A percentile compares a stretch with the other conserved stretches of the same genome.
Evolutionary conservation across 2,888 invertebrate genomes (phyloP).

Genomic region (Spisula solida): DNA sequence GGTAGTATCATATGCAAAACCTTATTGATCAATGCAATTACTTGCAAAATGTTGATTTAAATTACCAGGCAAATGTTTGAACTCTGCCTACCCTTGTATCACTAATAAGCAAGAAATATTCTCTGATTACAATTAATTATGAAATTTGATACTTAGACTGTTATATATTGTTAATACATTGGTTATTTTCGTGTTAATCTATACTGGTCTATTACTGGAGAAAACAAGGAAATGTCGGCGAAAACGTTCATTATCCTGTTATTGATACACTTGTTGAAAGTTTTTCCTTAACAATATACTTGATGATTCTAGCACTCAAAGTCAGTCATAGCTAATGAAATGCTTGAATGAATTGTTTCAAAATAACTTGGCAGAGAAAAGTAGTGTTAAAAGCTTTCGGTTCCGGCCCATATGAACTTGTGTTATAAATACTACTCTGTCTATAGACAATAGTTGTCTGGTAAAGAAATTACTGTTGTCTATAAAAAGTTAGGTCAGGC

Average conservation of each 20-base stretch:
- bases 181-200: too few relatives aligned
- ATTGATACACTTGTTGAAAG: not conserved
- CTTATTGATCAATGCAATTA: too few relatives aligned
- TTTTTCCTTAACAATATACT: not conserved
- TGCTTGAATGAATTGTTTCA: slow-evolving; percentile 18
- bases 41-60: too few relatives aligned
- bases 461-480: not conserved
- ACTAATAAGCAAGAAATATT: too few relatives aligned
- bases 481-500: not conserved
- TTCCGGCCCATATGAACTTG: not conserved
- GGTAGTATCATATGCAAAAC: too few relatives aligned
- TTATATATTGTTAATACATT: too few relatives aligned
- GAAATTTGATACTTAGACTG: too few relatives aligned
- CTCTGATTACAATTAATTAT: too few relatives aligned
- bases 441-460: not conserved
- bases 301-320: not conserved
- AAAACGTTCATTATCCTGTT: not conserved
- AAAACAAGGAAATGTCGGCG: not conserved
- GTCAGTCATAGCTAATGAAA: not conserved
- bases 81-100: too few relatives aligned
- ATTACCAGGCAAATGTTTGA: too few relatives aligned
- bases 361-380: slow-evolving; percentile 14
- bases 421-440: not conserved
- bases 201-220: not conserved
- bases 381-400: slow-evolving; percentile 15